Evolutionary conservation across 2,888 invertebrate genomes (phyloP).

Genomic region (Lapara coniferarum): DNA sequence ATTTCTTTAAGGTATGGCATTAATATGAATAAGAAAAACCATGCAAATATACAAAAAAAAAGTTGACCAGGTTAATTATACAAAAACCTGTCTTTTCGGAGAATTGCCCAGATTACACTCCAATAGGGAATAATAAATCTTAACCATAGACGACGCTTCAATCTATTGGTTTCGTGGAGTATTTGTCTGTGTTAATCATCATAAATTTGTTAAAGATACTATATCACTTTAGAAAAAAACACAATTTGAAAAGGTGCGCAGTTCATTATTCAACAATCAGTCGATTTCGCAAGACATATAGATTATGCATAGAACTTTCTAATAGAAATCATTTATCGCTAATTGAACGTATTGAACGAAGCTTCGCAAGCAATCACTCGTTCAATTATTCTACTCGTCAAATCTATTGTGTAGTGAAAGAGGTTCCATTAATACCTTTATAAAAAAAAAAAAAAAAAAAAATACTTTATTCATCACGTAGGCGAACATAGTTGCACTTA

Average conservation of each 20-base stretch:
- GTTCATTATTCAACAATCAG: constrained; percentile 61
- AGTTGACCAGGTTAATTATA: too few species aligned
- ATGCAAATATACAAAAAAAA: too few species aligned
- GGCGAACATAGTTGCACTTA: too few species aligned
- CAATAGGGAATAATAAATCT: constrained; percentile 81
- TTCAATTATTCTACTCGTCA: neutral
- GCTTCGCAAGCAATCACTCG: neutral
- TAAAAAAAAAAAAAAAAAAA: too few species aligned
- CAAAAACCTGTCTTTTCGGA: too few species aligned
- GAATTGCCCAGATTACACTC: constrained; percentile 77
- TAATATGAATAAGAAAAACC: too few species aligned
- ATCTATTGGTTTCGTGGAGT: constrained; percentile 73
- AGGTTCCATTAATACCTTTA: neutral
- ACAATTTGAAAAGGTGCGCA: constrained; percentile 37
- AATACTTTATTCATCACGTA: too few species aligned
- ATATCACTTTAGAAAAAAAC: neutral
- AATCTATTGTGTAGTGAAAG: neutral
- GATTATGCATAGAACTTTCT: constrained; percentile 53
- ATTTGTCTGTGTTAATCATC: constrained; percentile 74
- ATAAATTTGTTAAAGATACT: constrained; percentile 63
- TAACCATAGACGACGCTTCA: constrained; percentile 52
- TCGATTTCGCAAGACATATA: constrained; percentile 48
- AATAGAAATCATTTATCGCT: constrained; percentile 44
- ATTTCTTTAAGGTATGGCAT: too few species aligned
- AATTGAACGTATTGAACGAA: constrained; percentile 14